phyloP scores from a whole-genome alignment of 2,797 vertebrate species.

The Peromyscus nudipes region DNA sequence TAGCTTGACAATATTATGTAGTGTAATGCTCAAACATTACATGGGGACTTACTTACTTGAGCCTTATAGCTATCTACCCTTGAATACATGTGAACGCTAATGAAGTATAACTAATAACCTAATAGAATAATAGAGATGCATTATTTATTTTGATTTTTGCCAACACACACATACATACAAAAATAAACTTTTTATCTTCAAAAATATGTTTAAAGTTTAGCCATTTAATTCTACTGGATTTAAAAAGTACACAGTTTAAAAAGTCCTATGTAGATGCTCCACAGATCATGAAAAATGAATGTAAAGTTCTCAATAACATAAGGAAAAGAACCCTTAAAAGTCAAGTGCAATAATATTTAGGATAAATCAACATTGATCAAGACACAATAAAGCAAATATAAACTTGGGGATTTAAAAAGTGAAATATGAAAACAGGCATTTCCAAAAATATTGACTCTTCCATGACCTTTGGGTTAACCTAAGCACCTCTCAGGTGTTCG shows the following conservation, averaged over 20 bases:
- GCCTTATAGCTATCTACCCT: not conserved
- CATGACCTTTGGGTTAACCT: not conserved
- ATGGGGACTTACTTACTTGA: not conserved
- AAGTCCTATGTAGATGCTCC: not conserved
- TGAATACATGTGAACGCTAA: not conserved
- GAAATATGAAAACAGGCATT: not conserved
- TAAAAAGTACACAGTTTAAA: not conserved
- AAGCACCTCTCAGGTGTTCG: not conserved
- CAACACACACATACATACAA: not conserved
- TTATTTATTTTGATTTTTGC: not conserved
- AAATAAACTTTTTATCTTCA: not conserved
- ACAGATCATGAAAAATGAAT: conserved; percentile 10
- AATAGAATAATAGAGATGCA: not conserved
- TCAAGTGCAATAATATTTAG: not conserved
- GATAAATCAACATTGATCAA: conserved; percentile 17
- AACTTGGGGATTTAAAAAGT: not conserved
- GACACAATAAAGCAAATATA: not conserved
- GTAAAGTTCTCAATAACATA: conserved; percentile 13
- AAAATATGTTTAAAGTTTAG: not conserved
- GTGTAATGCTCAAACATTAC: not conserved
- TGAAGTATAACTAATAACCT: not conserved
- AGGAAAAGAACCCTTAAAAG: not conserved
- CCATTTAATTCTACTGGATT: conserved; percentile 15
- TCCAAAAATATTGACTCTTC: not conserved
- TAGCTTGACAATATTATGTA: not conserved